Percentiles rank a stretch among this genome's conserved stretches.
Evolutionary conservation across 2,797 vertebrate species (phyloP).

Genomic region (Pogonophryne albipinna): DNA sequence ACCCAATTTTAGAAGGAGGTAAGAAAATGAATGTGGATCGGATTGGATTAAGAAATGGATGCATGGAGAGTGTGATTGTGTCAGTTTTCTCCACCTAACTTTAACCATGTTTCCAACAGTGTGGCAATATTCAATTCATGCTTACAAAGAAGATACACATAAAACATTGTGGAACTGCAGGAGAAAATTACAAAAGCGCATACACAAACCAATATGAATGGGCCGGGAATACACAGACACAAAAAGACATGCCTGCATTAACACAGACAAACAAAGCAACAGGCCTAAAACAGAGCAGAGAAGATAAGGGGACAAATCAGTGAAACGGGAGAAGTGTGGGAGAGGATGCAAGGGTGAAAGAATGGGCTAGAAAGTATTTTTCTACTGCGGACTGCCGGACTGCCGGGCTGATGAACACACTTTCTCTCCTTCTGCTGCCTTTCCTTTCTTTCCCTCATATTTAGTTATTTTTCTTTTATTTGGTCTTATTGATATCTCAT

Average conservation of each 20-base stretch:
- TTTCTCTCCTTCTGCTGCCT: conserved; percentile 35
- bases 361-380: conserved; percentile 52
- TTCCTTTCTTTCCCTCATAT: conserved; percentile 15
- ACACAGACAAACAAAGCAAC: conserved; percentile 35
- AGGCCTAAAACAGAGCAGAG: conserved; percentile 23
- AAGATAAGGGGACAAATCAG: conserved; percentile 47
- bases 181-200: conserved; percentile 7
- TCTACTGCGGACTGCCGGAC: conserved; percentile 36
- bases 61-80: conserved; percentile 7
- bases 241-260: conserved; percentile 20
- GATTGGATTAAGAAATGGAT: conserved; percentile 2
- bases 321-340: conserved; percentile 44
- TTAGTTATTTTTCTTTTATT: conserved; percentile 27
- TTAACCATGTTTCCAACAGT: conserved; percentile 14
- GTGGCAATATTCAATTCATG: conserved; percentile 21
- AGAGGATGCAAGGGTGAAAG: conserved; percentile 55
- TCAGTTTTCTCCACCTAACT: neutral
- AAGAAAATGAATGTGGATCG: conserved; percentile 3
- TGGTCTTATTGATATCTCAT: neutral
- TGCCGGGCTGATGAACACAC: conserved; percentile 60
- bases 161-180: conserved; percentile 32
- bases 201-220: neutral
- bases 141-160: neutral
- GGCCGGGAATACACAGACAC: conserved; percentile 14
- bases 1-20: conserved; percentile 7